Percentiles rank a stretch among this genome's conserved stretches.
These are phyloP conservation scores for Podargus strigoides DNA, from an alignment of 2,797 vertebrate genomes.

Conservation along the genomic window DNA sequence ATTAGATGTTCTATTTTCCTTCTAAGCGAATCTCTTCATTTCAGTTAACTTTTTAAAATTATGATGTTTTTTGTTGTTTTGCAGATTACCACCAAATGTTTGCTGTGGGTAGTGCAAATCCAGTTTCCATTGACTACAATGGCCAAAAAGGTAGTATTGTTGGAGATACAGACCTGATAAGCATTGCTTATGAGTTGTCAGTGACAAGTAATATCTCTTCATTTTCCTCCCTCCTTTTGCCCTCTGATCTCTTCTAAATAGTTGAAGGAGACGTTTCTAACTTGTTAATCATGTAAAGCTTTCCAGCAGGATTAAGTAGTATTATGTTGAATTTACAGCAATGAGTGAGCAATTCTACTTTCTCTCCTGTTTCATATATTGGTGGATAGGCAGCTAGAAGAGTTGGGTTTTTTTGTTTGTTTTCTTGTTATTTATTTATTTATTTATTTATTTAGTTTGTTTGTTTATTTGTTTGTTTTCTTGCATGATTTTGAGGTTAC, in stretches of 20 bases:
- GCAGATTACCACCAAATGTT: not conserved
- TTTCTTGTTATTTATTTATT: not conserved
- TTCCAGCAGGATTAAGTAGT: not conserved
- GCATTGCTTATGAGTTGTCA: not conserved
- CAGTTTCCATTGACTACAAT: not conserved
- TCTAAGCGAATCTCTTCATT: not conserved
- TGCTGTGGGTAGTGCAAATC: not conserved
- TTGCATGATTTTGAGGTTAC: not conserved
- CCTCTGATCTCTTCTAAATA: not conserved
- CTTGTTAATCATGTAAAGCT: not conserved
- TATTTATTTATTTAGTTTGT: not conserved
- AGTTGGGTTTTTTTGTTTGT: not conserved
- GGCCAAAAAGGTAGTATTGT: not conserved
- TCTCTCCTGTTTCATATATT: not conserved
- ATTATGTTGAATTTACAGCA: not conserved
- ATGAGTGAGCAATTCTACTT: not conserved
- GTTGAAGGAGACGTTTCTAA: not conserved
- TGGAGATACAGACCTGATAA: not conserved
- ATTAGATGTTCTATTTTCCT: not conserved
- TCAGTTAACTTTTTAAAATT: not conserved
- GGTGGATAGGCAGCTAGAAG: not conserved
- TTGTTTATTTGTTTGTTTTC: not conserved
- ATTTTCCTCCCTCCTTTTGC: not conserved
- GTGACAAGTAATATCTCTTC: not conserved
- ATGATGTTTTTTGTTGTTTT: fast-evolving